Evolutionary conservation across 2,797 vertebrate genomes (phyloP).

Genomic region (Heteromormyrus szaboi): DNA sequence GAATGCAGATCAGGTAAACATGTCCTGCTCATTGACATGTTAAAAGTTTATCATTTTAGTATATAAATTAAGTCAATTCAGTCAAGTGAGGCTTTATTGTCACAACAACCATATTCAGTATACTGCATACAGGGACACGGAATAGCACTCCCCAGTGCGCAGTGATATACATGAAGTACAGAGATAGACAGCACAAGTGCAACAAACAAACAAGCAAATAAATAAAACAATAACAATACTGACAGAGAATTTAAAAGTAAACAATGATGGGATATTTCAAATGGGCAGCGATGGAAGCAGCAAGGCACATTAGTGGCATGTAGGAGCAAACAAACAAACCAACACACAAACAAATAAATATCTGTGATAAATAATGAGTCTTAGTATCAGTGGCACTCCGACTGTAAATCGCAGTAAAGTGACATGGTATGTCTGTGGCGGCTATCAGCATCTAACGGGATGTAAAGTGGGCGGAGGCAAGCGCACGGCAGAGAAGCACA

Average conservation of each 20-base stretch:
- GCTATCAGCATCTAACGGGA: not conserved
- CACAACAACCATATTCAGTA: not conserved
- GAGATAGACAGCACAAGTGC: not conserved
- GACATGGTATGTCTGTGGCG: not conserved
- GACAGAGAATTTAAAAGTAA: not conserved
- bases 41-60: not conserved
- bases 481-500: not conserved
- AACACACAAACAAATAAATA: not conserved
- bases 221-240: not conserved
- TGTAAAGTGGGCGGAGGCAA: too few relatives aligned
- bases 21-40: not conserved
- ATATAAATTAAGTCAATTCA: not conserved
- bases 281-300: not conserved
- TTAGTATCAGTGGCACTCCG: not conserved
- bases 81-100: not conserved
- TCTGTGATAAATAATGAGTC: not conserved
- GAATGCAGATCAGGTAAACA: not conserved
- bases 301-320: not conserved
- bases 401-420: not conserved
- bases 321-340: not conserved
- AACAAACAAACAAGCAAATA: not conserved
- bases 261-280: not conserved
- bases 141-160: not conserved
- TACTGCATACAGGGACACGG: not conserved
- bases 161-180: not conserved